Evolutionary conservation across 2,888 invertebrate species (phyloP), one percentile per base, ranked within the genome.

Genomic region (Eueremaeus valkanovi): DNA sequence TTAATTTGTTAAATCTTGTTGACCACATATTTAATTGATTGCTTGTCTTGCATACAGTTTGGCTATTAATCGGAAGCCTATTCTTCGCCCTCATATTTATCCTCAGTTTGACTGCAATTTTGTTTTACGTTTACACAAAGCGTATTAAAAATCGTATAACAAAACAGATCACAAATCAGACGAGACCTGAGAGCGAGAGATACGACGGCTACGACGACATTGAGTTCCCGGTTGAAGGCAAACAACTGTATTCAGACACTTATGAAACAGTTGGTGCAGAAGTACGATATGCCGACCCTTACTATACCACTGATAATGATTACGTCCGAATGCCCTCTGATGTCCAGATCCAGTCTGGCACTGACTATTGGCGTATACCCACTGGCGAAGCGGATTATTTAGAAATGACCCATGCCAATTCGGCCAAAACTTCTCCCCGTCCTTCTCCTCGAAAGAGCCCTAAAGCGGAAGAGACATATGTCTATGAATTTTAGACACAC

Each of bases 271-370:
- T 68, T 13, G 61, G 33, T 18, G 68, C 36, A 3, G 40, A 21
- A 68, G 68, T 68, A 0, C n/a, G 68, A 13, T 68, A 68, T 42
- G 68, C 68, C 18, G 68, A 68, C 3, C 68, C 68, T 68, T 68
- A 68, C 11, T 68, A 68, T 40, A n/a, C 13, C 27, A 13, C 42
- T 0, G 40, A 42, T 13, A n/a, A 68, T 11, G 40, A 68, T 21
- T 68, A 68, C 40, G 42, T 68, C 13, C 21, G 21, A 68, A 68
- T 68, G 68, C 68, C 68, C 0, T 5, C 3, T 11, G 3, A 36
- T 24, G 27, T 40, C 2, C 40, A 36, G 21, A 2, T 68, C 6
- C 63, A 63, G 27, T 63, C 63, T 0, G 33, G 63, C 16, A 21
- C 31, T 63, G 29, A 29, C 33, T 63, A 63, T n/a, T 68, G 68